phyloP scores from a whole-genome alignment of 2,113 vertebrate species.

The Pycnonotus jocosus region DNA sequence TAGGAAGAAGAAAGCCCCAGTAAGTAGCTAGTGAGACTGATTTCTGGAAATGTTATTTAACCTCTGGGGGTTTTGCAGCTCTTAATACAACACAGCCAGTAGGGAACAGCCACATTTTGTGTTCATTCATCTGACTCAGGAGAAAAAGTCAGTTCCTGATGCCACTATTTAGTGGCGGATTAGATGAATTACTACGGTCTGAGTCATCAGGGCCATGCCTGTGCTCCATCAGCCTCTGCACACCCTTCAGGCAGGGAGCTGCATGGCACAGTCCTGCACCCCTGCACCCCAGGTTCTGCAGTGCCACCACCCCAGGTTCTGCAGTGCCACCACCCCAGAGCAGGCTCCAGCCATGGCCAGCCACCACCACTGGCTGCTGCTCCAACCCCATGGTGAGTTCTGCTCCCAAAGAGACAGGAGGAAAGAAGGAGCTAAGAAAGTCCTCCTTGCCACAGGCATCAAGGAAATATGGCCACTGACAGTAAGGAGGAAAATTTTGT shows the following conservation, averaged over 20 bases:
- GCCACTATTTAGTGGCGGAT: not conserved
- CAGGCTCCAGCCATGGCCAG: not conserved
- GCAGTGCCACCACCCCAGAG: not conserved
- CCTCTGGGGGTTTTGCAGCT: not conserved
- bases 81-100: not conserved
- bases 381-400: rapidly evolving
- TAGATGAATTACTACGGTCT: rapidly evolving
- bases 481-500: not conserved
- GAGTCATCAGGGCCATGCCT: not conserved
- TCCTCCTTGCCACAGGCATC: rapidly evolving
- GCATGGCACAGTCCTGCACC: rapidly evolving
- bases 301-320: not conserved
- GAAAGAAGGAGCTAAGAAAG: not conserved
- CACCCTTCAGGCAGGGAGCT: no score
- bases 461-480: not conserved
- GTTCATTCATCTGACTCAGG: not conserved
- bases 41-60: not conserved
- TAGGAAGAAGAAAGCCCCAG: not conserved
- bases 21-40: not conserved
- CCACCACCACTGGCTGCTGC: not conserved
- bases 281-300: rapidly evolving
- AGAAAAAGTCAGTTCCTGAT: not conserved
- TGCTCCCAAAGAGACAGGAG: not conserved
- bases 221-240: not conserved
- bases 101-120: not conserved